Conservation (phyloP, 2,113 vertebrate genomes). For the Ginglymostoma cirratum region DNA sequence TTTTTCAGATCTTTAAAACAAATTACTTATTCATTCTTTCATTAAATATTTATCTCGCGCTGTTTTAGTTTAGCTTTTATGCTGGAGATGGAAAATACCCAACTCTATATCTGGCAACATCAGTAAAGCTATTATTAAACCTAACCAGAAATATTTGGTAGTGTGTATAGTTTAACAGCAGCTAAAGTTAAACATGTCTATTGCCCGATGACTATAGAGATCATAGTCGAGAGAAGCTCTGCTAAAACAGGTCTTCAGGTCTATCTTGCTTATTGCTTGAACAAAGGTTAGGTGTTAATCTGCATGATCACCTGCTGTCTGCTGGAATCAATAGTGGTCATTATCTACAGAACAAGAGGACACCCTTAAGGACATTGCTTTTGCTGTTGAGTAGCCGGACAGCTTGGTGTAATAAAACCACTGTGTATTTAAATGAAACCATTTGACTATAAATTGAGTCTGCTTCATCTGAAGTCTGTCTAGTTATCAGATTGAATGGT, state of each 20-base stretch:
- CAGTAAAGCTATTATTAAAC: conserved; percentile 3
- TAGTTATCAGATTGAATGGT: too few relatives aligned
- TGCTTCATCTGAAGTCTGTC: background rate
- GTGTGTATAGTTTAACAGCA: background rate
- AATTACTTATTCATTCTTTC: conserved; percentile 26
- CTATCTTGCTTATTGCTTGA: background rate
- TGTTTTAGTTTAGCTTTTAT: conserved; percentile 26
- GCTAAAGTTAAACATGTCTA: background rate
- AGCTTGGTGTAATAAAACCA: background rate
- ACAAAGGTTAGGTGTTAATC: background rate
- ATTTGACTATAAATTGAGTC: background rate
- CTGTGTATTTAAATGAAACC: background rate
- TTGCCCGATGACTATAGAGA: background rate
- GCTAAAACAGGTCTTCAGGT: background rate
- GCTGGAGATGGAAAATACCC: background rate
- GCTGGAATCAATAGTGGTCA: background rate
- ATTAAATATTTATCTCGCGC: conserved; percentile 20
- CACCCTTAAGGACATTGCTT: background rate
- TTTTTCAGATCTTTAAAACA: background rate
- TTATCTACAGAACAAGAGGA: background rate
- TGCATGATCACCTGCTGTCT: background rate
- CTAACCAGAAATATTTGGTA: conserved; percentile 1
- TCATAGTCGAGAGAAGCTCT: background rate
- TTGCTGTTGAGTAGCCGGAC: background rate
- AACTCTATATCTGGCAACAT: background rate